phyloP scores from a whole-genome alignment of 2,113 vertebrate genomes.

The Zosterops hypoxanthus region DNA sequence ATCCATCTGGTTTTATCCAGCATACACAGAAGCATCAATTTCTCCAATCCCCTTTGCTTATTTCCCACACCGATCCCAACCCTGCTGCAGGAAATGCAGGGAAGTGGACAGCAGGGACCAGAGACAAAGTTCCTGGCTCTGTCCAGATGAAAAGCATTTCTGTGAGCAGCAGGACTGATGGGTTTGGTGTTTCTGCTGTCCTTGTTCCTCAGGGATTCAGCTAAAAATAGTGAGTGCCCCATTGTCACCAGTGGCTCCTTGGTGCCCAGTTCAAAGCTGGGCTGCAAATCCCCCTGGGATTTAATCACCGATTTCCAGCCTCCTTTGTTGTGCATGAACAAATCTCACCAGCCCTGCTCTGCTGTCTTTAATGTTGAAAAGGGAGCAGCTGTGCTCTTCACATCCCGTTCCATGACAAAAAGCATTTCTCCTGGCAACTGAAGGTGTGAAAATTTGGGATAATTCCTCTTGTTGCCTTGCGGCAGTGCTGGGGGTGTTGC shows the following conservation, averaged over 20 bases:
- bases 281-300: background rate
- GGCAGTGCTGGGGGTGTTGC: background rate
- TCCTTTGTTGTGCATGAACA: background rate
- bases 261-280: background rate
- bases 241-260: background rate
- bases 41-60: background rate
- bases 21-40: background rate
- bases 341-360: background rate
- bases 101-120: background rate
- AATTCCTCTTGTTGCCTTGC: background rate
- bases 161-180: background rate
- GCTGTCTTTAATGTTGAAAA: background rate
- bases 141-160: background rate
- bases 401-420: background rate
- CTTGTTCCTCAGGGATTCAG: background rate
- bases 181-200: background rate
- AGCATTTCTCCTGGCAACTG: slow-evolving; percentile 16
- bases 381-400: background rate
- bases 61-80: background rate
- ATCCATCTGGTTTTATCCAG: background rate
- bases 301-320: background rate
- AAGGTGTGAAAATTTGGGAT: background rate
- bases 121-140: background rate
- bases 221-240: background rate
- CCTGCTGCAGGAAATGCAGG: background rate